These are phyloP conservation scores for Pungitius pungitius DNA, from an alignment of 2,113 vertebrate species.

Conservation along the genomic window DNA sequence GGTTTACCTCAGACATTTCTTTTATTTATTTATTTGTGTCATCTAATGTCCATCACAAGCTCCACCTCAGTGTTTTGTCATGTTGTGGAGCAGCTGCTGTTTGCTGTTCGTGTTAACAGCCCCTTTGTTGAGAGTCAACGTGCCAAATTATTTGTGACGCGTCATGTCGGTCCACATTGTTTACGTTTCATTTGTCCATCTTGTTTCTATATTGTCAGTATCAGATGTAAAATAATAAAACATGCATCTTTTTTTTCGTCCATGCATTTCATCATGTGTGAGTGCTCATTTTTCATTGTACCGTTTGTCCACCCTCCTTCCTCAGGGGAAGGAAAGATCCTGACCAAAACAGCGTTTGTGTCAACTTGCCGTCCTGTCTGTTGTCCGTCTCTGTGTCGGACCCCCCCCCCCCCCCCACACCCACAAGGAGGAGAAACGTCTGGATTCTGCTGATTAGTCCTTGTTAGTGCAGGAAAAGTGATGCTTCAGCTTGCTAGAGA, in stretches of 20 bases:
- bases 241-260: conserved; percentile 2
- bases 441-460: conserved; percentile 89
- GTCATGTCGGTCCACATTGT: conserved; percentile 8
- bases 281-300: conserved; percentile 9
- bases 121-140: background rate
- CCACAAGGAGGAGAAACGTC: conserved; percentile 88
- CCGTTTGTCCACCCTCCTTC: background rate
- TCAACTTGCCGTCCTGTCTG: conserved; percentile 38
- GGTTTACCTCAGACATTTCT: conserved; percentile 8
- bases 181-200: background rate
- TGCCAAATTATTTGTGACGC: conserved; percentile 12
- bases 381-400: conserved; percentile 73
- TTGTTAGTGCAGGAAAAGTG: conserved; percentile 75
- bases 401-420: conserved; percentile 57
- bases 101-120: too few species aligned
- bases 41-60: background rate
- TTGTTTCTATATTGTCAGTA: conserved; percentile 10
- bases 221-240: conserved; percentile 16
- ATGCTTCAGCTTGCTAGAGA: conserved; percentile 78
- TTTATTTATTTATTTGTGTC: background rate
- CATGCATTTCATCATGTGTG: conserved; percentile 17
- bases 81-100: conserved; percentile 17
- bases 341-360: background rate
- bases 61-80: background rate
- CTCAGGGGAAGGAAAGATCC: background rate